A percentile compares a stretch with the other conserved stretches of the same genome.
Evolutionary conservation across 1,140 invertebrate species (phyloP).

Genomic region (Heliothis virescens): DNA sequence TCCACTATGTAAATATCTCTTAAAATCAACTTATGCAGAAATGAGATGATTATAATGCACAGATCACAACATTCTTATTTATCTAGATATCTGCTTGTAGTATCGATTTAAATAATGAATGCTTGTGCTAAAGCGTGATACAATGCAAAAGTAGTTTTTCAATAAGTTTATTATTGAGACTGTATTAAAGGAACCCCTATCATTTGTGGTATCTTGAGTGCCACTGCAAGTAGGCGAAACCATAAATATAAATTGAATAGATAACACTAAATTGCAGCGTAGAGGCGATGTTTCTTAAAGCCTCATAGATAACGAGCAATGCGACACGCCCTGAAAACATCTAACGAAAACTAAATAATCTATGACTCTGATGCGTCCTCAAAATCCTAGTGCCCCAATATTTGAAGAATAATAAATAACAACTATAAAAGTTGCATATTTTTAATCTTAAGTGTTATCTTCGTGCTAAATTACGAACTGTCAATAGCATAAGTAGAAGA

Average conservation of each 20-base stretch:
- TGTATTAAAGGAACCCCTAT: slow-evolving; percentile 58
- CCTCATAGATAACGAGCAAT: slow-evolving; percentile 21
- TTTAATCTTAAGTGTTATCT: background rate
- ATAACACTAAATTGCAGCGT: slow-evolving; percentile 38
- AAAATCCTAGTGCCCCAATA: background rate
- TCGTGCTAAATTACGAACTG: background rate
- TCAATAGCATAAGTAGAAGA: background rate
- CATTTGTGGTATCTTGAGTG: slow-evolving; percentile 61
- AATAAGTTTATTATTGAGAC: slow-evolving; percentile 14
- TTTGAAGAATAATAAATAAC: background rate
- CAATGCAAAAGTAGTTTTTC: background rate
- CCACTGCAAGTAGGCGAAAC: slow-evolving; percentile 68
- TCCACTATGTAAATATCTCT: slow-evolving; percentile 14
- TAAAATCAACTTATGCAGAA: slow-evolving; percentile 1
- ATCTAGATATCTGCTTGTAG: slow-evolving; percentile 1
- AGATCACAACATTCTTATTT: background rate
- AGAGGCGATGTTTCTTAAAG: slow-evolving; percentile 38
- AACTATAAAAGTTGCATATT: background rate
- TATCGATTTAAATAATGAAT: slow-evolving; percentile 22
- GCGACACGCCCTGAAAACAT: slow-evolving; percentile 39
- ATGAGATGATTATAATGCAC: slow-evolving; percentile 32
- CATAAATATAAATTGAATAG: slow-evolving; percentile 81
- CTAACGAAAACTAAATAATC: slow-evolving; percentile 31
- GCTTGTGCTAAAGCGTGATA: background rate
- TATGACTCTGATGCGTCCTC: slow-evolving; percentile 7